Base-by-base conservation (phyloP, 2,888 invertebrate genomes). In the Itoplectis maculator region DNA sequence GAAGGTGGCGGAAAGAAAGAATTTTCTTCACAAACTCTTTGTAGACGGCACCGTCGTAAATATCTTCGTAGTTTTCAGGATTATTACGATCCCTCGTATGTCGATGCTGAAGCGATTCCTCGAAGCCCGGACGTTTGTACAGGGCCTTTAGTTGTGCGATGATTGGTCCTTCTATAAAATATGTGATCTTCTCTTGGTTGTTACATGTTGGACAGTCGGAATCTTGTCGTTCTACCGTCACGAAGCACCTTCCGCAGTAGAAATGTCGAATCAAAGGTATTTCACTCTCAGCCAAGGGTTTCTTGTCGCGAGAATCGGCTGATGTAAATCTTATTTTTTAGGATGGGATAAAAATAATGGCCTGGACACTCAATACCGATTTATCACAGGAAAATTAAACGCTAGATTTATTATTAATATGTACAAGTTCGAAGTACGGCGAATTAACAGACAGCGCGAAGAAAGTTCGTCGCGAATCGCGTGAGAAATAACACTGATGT, bases 121-220 rank as follows among this genome's bases (percentile, higher is more conserved):
- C 7, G 61, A 85, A 85, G n/a, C 68, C 81, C 15, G 40, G 66
- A 15, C 79, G 69, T 37, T 75, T 49, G 23, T 74, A 83, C 3
- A 85, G 61, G 9, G 20, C 68, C 49, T 76, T 18, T 11, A 83
- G 18, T 77, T 85, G 85, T 9, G 13, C 23, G 49, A 69, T 42
- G 8, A 85, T 37, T 7, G 82, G 76, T 4, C 81, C 82, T 65
- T 84, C 81, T 3, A 84, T 72, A 29, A 83, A 83, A 77, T 79
- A 84, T 8, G 45, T 70, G 20, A 29, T 20, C 11, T 42, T 49
- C 11, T 18, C 45, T n/a, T 61, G 51, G 11, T 61, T 51, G 2
- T 35, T 37, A 72, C 81, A 81, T 37, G 37, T 20, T 13, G 23
- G 11, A 49, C 79, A 82, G 35, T 23, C 15, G 9, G 18, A 51